Evolutionary conservation across 2,113 vertebrate species (phyloP), one percentile per base, ranked within the genome.

Genomic region (Danio rerio): DNA sequence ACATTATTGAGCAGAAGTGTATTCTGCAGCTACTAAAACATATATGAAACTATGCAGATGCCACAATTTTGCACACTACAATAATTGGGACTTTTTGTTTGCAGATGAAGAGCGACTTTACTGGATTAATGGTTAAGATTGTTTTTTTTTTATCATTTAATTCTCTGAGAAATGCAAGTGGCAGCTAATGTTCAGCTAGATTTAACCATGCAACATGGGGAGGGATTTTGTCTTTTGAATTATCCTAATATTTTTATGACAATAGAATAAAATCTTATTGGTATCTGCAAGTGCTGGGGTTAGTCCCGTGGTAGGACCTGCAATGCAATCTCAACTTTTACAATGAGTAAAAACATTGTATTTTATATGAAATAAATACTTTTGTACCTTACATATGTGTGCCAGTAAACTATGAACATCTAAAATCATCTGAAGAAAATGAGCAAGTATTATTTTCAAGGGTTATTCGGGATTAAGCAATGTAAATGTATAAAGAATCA

Each of bases 61-160:
- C n/a, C 8, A 21, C 12, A 55, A n/a, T 18, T 59, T 61, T 75
- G 55, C 73, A 59, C 73, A 75, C 42, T 59, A 75, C 53, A 75
- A 8, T 15, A 11, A 47, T 42, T 9, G n/a, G 45, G 55, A 45
- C 12, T 31, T 40, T 10, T 55, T 43, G 9, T 74, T n/a, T 7
- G 13, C 11, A 43, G 62, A 68, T 68, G 9, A 45, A 47, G n/a
- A 69, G 6, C 16, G 3, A 43, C 43, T 7, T 6, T 47, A 69
- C 13, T 53, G 21, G 7, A 55, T 13, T 55, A 40, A 55, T 10
- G 13, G 40, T 43, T 61, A 9, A 61, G 10, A 21, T 65, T 16
- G 16, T 65, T 42, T 12, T 42, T 12, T 42, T 63, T 15, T 0
- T 6, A 55, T 72, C 0, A 55, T 55, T 72, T 53, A 72, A 40